Conservation (phyloP, 2,888 invertebrate species). For the Crepidodera aurea region DNA sequence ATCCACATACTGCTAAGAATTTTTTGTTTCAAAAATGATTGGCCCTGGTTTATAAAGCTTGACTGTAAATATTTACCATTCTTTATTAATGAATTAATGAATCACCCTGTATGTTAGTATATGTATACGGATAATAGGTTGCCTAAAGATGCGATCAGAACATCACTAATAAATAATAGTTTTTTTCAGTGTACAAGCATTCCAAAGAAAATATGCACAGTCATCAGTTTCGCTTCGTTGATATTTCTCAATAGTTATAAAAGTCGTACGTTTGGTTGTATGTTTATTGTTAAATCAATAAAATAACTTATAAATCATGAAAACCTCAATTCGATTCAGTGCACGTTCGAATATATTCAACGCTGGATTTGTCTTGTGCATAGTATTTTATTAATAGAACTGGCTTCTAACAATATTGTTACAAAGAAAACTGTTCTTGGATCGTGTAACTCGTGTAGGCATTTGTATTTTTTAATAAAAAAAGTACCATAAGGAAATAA, state of each 20-base stretch:
- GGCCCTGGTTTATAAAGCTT: no score
- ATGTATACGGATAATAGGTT: no score
- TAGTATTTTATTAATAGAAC: slow-evolving; percentile 7
- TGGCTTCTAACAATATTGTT: slow-evolving; percentile 8
- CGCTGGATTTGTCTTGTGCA: not conserved
- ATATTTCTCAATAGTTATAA: slow-evolving; percentile 1
- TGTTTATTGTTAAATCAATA: slow-evolving; percentile 8
- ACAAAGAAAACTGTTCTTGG: not conserved
- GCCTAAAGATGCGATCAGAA: no score
- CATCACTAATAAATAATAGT: no score
- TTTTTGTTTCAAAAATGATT: no score
- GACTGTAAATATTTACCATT: no score
- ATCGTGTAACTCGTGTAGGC: slow-evolving; percentile 1
- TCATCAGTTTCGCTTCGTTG: not conserved
- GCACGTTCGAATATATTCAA: slow-evolving; percentile 1
- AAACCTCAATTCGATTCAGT: not conserved
- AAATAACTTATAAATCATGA: slow-evolving; percentile 9
- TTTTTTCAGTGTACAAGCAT: no score
- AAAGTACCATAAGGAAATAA: not conserved
- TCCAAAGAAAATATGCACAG: no score
- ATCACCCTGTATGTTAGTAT: no score
- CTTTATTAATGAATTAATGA: no score
- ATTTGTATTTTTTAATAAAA: not conserved
- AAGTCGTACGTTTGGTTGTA: not conserved
- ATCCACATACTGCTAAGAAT: no score